phyloP scores from a whole-genome alignment of 2,888 invertebrate species.

The Piscicola geometra region DNA sequence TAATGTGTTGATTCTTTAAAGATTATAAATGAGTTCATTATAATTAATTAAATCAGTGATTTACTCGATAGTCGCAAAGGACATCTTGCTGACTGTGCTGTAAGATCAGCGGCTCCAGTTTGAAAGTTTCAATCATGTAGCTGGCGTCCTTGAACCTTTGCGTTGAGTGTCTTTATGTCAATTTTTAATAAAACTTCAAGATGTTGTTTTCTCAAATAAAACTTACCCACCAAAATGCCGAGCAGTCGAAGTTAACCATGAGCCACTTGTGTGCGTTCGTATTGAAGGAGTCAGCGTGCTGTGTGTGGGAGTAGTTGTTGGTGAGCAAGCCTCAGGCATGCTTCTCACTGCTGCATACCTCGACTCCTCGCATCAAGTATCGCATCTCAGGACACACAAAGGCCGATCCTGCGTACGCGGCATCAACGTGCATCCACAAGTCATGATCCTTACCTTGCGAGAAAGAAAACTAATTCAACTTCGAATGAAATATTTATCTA shows the following conservation, averaged over 20 bases:
- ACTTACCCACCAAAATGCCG: conserved; percentile 98
- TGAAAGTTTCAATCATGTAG: conserved; percentile 53
- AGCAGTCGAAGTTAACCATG: conserved; percentile 97
- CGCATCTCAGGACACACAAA: conserved; percentile 94
- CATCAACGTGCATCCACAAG: conserved; percentile 95
- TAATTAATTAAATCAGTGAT: too few relatives aligned
- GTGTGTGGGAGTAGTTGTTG: too few relatives aligned
- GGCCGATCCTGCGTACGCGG: conserved; percentile 91
- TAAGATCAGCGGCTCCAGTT: conserved; percentile 55
- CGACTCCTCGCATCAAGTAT: conserved; percentile 71
- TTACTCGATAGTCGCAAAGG: conserved; percentile 55
- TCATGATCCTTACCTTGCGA: conserved; percentile 65
- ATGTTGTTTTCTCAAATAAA: too few relatives aligned
- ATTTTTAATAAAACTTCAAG: too few relatives aligned
- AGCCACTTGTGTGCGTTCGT: conserved; percentile 99
- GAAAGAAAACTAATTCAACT: not conserved
- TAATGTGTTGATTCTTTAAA: too few relatives aligned
- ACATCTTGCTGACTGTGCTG: conserved; percentile 52
- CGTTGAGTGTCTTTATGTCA: too few relatives aligned
- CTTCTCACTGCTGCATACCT: conserved; percentile 46
- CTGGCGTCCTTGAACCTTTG: conserved; percentile 65
- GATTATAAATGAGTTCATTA: too few relatives aligned
- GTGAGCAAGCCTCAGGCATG: too few relatives aligned
- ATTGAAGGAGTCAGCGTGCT: conserved; percentile 82
- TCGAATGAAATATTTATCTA: not conserved